Base-by-base conservation (phyloP, 2,113 vertebrate genomes). In the Scatophagus argus region DNA sequence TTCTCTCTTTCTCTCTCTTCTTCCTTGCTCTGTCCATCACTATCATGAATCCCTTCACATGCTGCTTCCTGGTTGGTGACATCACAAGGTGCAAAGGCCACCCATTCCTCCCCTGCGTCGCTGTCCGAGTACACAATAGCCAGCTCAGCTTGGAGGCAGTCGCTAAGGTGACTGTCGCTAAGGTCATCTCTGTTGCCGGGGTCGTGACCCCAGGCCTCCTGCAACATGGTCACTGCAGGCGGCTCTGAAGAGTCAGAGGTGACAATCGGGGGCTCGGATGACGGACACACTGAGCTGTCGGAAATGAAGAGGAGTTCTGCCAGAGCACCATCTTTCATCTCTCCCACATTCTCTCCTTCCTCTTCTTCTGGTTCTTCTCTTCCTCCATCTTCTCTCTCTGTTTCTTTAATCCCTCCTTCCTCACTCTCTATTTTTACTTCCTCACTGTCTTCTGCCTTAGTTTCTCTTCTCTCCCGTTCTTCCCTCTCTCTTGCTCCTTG, bases 101-200 rank as follows among this genome's bases (percentile, higher is more conserved):
- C 74, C 91, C 89, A 93, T 10, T 94, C 94, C 25, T 94, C 94
- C 32, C 91, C 94, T 0, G 84, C 74, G 5, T 95, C 94, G 14
- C 93, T 94, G 83, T 95, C 93, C 2, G 94, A 94, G 64, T 86
- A 93, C 19, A 94, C 89, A 0, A 91, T 65, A 1, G 93, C 94
- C 49, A 93, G 85, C 56, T 95, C 92, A 1, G 92, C 94, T 44
- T 93, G 92, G 54, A 94, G 82, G 67, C 93, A 94, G 73, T 93
- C 92, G 25, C 93, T 92, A 25, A 91, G 76, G 71, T 92, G 85
- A n/a, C 67, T 16, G 36, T 93, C 91, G 17, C 91, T 92, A 5
- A 93, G 81, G 72, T 94, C 89, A 0, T 92, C 93, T 38, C 71
- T 79, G 74, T 87, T 81, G 13, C 32, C 44, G 1, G 25, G 78